phyloP scores from a whole-genome alignment of 1,140 invertebrate species.

The Alviniconcha marisindica region DNA sequence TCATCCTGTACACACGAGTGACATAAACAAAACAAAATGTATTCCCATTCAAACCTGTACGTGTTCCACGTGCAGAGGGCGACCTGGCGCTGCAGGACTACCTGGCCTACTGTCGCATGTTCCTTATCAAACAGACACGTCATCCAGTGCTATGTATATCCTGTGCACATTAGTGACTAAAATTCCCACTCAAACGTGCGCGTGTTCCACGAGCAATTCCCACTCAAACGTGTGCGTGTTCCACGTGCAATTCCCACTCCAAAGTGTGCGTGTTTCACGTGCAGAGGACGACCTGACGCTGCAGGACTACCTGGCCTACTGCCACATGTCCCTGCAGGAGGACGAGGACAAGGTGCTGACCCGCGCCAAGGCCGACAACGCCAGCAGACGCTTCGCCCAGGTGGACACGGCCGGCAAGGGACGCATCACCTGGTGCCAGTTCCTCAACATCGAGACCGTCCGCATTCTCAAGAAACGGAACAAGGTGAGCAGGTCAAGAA shows the following conservation, averaged over 20 bases:
- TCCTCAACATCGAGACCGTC: conserved; percentile 54
- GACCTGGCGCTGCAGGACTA: conserved; percentile 52
- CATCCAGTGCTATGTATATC: no score
- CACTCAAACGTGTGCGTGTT: no score
- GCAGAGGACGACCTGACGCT: conserved; percentile 52
- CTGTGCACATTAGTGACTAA: no score
- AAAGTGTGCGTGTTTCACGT: conserved; percentile 9
- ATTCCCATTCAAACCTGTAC: no score
- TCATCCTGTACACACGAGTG: no score
- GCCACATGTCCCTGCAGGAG: conserved; percentile 47
- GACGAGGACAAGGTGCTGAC: conserved; percentile 39
- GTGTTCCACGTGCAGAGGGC: no score
- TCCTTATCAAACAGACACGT: no score
- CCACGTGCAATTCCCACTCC: no score
- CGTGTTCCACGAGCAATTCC: no score
- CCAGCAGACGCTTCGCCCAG: conserved; percentile 44
- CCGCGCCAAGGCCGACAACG: conserved; percentile 46
- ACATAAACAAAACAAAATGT: no score
- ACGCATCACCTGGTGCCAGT: conserved; percentile 56
- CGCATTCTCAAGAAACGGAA: conserved; percentile 43
- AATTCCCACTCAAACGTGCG: no score
- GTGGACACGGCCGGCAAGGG: conserved; percentile 50
- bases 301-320: conserved; percentile 53
- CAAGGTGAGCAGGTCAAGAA: neutral
- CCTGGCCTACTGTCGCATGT: conserved; percentile 48